A percentile compares a stretch with the other conserved stretches of the same genome.
Conservation (phyloP, 2,888 invertebrate species). For the Ditula angustiorana region DNA sequence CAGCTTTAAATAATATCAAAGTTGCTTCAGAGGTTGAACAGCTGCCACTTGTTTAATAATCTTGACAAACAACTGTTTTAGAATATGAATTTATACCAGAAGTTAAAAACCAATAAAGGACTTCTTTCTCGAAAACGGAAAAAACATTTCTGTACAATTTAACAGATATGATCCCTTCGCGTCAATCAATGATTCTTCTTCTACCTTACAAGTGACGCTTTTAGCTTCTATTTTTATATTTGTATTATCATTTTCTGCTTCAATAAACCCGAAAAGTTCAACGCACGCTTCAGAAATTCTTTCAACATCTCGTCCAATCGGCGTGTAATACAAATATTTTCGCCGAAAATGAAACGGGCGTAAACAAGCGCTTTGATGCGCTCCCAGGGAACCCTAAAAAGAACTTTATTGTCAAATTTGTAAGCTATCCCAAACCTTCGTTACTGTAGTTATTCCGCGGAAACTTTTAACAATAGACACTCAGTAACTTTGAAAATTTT, state of each 20-base stretch:
- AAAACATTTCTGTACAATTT: too few relatives aligned
- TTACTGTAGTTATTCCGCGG: slow-evolving; percentile 26
- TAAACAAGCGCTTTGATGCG: slow-evolving; percentile 20
- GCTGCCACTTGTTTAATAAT: not conserved
- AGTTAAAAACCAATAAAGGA: too few relatives aligned
- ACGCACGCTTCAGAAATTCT: not conserved
- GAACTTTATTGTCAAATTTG: slow-evolving; percentile 17
- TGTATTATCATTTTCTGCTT: not conserved
- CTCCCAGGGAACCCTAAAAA: not conserved
- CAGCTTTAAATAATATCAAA: not conserved
- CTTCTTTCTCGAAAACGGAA: too few relatives aligned
- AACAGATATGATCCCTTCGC: too few relatives aligned
- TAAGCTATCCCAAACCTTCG: slow-evolving; percentile 13
- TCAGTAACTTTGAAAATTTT: slow-evolving; percentile 21
- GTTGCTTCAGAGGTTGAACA: not conserved
- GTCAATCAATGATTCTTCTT: too few relatives aligned
- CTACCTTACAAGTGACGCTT: not conserved
- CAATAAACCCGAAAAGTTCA: not conserved
- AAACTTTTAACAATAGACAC: slow-evolving; percentile 34
- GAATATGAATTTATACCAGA: too few relatives aligned
- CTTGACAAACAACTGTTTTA: not conserved
- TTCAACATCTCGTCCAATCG: not conserved
- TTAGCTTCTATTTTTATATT: not conserved
- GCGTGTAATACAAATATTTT: slow-evolving; percentile 10
- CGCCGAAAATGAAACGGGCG: not conserved